Evolutionary conservation across 1,140 invertebrate genomes (phyloP).

Genomic region (Platyscapa corneri): DNA sequence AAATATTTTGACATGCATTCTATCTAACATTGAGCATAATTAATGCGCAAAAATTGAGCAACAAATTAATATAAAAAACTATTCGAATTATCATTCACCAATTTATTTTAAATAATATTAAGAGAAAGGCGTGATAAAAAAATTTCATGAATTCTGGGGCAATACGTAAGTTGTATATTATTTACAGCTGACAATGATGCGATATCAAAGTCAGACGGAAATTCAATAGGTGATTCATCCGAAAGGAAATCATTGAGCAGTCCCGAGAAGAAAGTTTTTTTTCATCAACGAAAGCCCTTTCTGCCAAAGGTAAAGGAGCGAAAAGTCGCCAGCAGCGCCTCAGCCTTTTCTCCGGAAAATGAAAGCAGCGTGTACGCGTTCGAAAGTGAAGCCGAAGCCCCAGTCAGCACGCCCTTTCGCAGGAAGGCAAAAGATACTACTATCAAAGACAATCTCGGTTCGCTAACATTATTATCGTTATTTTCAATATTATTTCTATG

Average conservation of each 20-base stretch:
- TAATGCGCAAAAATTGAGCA: no score
- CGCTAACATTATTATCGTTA: background rate
- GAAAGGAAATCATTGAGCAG: slow-evolving; percentile 62
- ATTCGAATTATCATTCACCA: no score
- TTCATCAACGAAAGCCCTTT: slow-evolving; percentile 74
- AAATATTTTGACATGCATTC: no score
- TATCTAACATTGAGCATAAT: no score
- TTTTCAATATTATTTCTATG: background rate
- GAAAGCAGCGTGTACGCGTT: slow-evolving; percentile 84
- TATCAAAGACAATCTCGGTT: slow-evolving; percentile 27
- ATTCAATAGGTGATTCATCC: slow-evolving; percentile 57
- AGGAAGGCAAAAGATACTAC: slow-evolving; percentile 68
- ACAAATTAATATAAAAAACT: no score
- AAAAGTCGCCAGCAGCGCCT: slow-evolving; percentile 72
- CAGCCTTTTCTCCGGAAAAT: slow-evolving; percentile 81
- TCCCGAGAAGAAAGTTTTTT: slow-evolving; percentile 74
- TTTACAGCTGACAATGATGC: slow-evolving; percentile 59
- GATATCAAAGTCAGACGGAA: slow-evolving; percentile 58
- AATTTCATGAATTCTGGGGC: background rate
- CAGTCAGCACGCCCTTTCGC: slow-evolving; percentile 75
- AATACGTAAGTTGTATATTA: background rate
- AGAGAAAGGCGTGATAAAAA: no score
- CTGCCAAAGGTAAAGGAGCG: slow-evolving; percentile 75
- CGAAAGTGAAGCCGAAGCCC: slow-evolving; percentile 77
- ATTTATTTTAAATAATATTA: no score